A percentile compares a stretch with the other conserved stretches of the same genome.
Conservation (phyloP, 2,888 invertebrate species). For the Protula sp. region DNA sequence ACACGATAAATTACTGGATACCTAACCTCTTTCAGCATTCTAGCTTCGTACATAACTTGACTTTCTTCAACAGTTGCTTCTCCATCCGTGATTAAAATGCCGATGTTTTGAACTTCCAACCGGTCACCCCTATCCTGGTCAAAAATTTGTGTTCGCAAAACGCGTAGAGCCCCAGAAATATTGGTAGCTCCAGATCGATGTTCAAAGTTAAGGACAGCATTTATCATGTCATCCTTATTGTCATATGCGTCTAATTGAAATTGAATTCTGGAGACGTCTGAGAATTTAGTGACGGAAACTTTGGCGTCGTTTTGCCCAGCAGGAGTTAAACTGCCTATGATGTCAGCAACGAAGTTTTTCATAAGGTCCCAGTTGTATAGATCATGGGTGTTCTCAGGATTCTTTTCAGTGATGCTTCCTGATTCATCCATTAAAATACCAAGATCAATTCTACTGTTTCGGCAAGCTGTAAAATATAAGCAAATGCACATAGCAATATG, state of each 20-base stretch:
- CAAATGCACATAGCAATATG: too few species aligned
- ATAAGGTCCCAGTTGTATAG: not conserved
- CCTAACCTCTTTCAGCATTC: too few species aligned
- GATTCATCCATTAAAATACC: not conserved
- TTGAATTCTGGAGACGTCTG: not conserved
- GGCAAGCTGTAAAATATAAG: not conserved
- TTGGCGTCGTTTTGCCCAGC: not conserved
- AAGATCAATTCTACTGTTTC: not conserved
- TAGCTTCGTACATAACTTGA: too few species aligned
- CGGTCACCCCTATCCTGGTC: not conserved
- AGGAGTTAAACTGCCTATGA: not conserved
- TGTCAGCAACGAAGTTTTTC: not conserved
- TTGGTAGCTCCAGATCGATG: not conserved
- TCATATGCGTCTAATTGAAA: not conserved
- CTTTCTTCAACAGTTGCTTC: not conserved
- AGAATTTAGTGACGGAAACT: not conserved
- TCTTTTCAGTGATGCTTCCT: not conserved
- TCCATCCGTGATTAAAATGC: not conserved
- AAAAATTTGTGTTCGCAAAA: not conserved
- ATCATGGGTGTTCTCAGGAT: not conserved
- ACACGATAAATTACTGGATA: too few species aligned
- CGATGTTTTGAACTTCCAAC: not conserved
- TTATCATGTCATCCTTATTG: not conserved
- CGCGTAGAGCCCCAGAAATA: not conserved
- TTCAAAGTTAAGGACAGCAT: not conserved